phyloP scores from a whole-genome alignment of 2,888 invertebrate species.

The Drosophila paramelanica region DNA sequence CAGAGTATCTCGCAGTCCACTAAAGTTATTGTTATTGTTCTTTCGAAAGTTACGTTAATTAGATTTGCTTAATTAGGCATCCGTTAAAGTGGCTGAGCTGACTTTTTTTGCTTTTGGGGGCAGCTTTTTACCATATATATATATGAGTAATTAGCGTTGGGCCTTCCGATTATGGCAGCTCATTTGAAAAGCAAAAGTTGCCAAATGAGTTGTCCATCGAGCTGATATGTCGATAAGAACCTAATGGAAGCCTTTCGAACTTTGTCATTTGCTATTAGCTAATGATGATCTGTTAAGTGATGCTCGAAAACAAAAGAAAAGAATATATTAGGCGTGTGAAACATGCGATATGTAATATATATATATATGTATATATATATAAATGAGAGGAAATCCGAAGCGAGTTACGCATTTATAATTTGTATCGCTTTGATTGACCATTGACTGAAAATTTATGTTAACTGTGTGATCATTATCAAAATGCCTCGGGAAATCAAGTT shows the following conservation, averaged over 20 bases:
- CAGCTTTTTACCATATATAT: neutral
- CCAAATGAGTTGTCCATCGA: conserved; percentile 15
- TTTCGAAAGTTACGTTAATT: conserved; percentile 29
- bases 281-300: conserved; percentile 35
- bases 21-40: conserved; percentile 2
- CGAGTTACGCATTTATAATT: conserved; percentile 39
- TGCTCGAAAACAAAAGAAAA: neutral
- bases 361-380: neutral
- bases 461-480: conserved; percentile 22
- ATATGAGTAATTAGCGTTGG: conserved; percentile 32
- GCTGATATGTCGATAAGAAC: conserved; percentile 39
- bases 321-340: conserved; percentile 34
- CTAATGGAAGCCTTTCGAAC: conserved; percentile 11
- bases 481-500: conserved; percentile 20
- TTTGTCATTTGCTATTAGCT: conserved; percentile 31
- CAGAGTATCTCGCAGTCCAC: neutral
- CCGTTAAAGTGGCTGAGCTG: conserved; percentile 13
- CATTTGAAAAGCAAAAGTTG: conserved; percentile 50
- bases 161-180: conserved; percentile 31
- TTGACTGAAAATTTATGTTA: conserved; percentile 41
- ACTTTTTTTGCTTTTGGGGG: neutral
- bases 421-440: conserved; percentile 34
- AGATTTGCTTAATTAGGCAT: conserved; percentile 54
- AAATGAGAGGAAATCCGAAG: conserved; percentile 14
- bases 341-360: conserved; percentile 1